These are phyloP conservation scores for Leptopterna dolabrata DNA, from an alignment of 2,888 invertebrate species.

Conservation along the genomic window DNA sequence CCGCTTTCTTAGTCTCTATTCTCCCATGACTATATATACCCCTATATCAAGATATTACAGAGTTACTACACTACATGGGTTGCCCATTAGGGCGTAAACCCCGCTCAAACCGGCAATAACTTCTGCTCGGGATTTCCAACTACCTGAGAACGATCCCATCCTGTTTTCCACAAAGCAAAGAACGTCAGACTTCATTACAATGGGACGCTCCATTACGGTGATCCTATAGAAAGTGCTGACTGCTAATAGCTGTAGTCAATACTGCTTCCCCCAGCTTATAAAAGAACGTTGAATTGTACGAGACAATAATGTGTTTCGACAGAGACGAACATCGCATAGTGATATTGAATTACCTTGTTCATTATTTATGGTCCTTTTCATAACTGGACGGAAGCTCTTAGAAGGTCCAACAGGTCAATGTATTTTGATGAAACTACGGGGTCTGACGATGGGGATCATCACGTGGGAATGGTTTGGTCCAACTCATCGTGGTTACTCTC, in stretches of 20 bases:
- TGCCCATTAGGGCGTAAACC: slow-evolving; percentile 37
- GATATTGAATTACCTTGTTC: too few species aligned
- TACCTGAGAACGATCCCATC: slow-evolving; percentile 42
- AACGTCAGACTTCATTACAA: slow-evolving; percentile 27
- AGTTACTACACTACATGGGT: slow-evolving; percentile 44
- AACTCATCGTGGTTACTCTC: too few species aligned
- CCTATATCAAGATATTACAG: slow-evolving; percentile 47
- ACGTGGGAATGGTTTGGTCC: too few species aligned
- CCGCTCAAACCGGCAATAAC: slow-evolving; percentile 40
- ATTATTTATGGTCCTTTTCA: too few species aligned
- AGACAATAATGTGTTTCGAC: too few species aligned
- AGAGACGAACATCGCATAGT: too few species aligned
- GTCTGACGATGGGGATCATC: too few species aligned
- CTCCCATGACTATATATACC: not conserved
- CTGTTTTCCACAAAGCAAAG: slow-evolving; percentile 22
- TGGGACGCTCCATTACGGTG: slow-evolving; percentile 20
- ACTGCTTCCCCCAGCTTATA: not conserved
- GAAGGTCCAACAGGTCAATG: too few species aligned
- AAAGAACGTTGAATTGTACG: not conserved
- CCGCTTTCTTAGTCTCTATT: slow-evolving; percentile 39
- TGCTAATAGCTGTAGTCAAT: not conserved
- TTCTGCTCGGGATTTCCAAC: slow-evolving; percentile 31
- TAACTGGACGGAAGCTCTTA: too few species aligned
- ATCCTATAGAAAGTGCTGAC: not conserved
- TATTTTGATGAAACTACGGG: too few species aligned